Evolutionary conservation across 2,113 vertebrate genomes (phyloP), one percentile per base, ranked within the genome.

Genomic region (Podocnemis expansa): DNA sequence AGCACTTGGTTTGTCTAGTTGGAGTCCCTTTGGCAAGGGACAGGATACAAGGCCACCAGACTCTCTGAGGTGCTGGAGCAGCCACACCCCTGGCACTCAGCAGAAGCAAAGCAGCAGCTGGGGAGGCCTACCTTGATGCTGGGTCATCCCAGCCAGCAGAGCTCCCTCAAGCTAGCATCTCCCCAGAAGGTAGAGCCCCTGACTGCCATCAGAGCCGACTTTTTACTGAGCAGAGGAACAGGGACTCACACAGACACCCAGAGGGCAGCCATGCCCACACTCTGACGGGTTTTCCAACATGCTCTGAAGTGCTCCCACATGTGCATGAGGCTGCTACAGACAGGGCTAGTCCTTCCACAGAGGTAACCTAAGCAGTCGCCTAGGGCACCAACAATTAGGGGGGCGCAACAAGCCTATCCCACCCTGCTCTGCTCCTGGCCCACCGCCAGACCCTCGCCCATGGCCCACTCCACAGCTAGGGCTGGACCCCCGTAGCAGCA

Each of bases 51-150:
- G 3, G 47, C 24, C 49, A 25, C 9, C 22, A 10, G 43, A 67
- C 3, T 2, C 31, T 19, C 47, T 21, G 14, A 45, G n/a, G 51
- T n/a, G 47, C 31, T 47, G 13, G 8, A 25, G 16, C 0, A 9
- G 29, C 47, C 83, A 16, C 10, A 27, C 38, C 49, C 11, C 49
- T 51, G 49, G n/a, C 9, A 13, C 58, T 60, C 58, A 60, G 27
- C 58, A 60, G 12, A 27, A 60, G 49, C 49, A 51, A 51, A 51
- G 8, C 8, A 17, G 51, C 51, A 52, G 51, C 51, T 52, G 51
- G 51, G 17, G 51, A 52, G 14, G 13, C 58, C 3, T 31, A 31
- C 31, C 31, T 13, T 12, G 2, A 34, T 63, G 58, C 31, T 6
- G 31, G 58, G 58, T 16, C 16, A 52, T 13, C 51, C 51, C 13